Percentiles rank a stretch among this genome's conserved stretches.
These are phyloP conservation scores for Sturnira hondurensis DNA, from an alignment of 2,113 vertebrate genomes.

Conservation along the genomic window DNA sequence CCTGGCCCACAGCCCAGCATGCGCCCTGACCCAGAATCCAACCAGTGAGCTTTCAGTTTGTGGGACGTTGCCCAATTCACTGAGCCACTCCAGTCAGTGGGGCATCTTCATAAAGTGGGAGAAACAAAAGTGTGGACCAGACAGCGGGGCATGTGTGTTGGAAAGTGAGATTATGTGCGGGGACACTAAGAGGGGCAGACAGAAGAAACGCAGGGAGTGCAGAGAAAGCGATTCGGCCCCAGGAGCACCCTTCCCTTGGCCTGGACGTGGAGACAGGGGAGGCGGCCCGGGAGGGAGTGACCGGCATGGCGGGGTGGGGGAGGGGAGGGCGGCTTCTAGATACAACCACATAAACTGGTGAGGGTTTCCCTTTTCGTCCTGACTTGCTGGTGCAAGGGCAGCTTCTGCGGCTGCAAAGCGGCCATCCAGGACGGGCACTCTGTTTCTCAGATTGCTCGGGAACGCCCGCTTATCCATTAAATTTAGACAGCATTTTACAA, in stretches of 20 bases:
- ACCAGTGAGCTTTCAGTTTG: too few species aligned
- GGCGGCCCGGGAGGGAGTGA: fast-evolving
- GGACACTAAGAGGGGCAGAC: neutral
- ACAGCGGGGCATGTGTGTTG: neutral
- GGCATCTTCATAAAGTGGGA: neutral
- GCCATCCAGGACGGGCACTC: neutral
- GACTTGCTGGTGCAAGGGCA: neutral
- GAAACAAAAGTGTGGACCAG: neutral
- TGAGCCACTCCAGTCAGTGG: too few species aligned
- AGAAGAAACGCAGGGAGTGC: neutral
- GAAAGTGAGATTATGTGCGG: neutral
- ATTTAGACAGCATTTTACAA: neutral
- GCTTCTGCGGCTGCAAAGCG: neutral
- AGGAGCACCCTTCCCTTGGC: neutral
- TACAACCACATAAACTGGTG: neutral
- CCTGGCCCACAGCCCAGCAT: too few species aligned
- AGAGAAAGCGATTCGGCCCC: neutral
- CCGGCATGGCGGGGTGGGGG: too few species aligned
- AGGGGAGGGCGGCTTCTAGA: too few species aligned
- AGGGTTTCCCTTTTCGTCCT: neutral
- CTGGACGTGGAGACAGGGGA: neutral
- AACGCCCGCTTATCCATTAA: neutral
- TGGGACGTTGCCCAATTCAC: too few species aligned
- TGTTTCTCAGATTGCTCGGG: neutral
- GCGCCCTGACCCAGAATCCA: too few species aligned